These are phyloP conservation scores for Eospalax fontanierii DNA, from an alignment of 2,797 vertebrate species.

Conservation along the genomic window DNA sequence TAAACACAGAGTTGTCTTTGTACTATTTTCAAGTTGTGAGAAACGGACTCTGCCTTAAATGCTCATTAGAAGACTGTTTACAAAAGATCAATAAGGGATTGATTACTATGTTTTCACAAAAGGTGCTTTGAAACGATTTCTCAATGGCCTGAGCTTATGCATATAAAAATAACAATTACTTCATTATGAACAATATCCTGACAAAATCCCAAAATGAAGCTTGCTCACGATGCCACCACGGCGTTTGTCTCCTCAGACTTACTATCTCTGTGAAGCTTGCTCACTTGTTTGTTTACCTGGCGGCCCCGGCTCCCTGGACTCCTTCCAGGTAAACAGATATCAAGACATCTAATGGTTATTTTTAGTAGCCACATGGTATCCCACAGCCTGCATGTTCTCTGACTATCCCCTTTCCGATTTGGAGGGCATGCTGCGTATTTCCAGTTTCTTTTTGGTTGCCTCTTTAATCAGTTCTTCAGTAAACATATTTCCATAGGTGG, in stretches of 20 bases:
- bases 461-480: background rate
- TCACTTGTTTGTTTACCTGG: background rate
- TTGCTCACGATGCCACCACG: background rate
- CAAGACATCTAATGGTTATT: background rate
- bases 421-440: background rate
- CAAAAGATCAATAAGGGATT: background rate
- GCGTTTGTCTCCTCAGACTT: background rate
- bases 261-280: background rate
- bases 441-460: background rate
- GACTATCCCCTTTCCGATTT: background rate
- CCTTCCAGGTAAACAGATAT: background rate
- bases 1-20: background rate
- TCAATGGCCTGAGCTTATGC: background rate
- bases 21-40: background rate
- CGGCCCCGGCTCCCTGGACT: background rate
- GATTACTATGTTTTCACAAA: background rate
- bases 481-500: background rate
- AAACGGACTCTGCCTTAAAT: background rate
- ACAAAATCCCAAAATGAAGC: background rate
- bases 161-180: background rate
- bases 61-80: background rate
- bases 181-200: background rate
- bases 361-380: slow-evolving; percentile 19
- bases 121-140: background rate
- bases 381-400: background rate